These are phyloP conservation scores for Trypoxylus dichotomus DNA, from an alignment of 1,140 invertebrate genomes.

Conservation along the genomic window DNA sequence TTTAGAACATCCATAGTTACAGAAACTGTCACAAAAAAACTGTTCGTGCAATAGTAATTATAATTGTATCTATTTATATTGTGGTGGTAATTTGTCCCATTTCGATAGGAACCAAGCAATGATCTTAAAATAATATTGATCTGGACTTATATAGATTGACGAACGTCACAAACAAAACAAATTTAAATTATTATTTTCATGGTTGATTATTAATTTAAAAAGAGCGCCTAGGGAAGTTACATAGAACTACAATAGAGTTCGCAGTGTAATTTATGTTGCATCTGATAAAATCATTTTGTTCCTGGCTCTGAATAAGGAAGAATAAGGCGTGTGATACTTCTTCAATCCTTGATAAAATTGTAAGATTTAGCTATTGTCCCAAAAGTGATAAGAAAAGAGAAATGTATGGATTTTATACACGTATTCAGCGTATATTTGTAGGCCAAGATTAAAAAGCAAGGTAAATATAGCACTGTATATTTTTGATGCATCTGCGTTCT, in stretches of 20 bases:
- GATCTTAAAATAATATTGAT: too few relatives aligned
- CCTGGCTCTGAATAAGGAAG: slow-evolving; percentile 29
- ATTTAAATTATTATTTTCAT: too few relatives aligned
- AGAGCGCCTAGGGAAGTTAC: background rate
- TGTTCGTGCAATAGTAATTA: too few relatives aligned
- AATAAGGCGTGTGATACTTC: slow-evolving; percentile 29
- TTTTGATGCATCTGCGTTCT: background rate
- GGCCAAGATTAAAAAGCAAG: slow-evolving; percentile 24
- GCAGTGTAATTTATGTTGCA: background rate
- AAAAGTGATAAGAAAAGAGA: slow-evolving; percentile 14
- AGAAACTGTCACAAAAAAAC: too few relatives aligned
- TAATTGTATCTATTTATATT: too few relatives aligned
- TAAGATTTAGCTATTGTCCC: slow-evolving; percentile 21
- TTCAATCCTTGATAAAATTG: slow-evolving; percentile 15
- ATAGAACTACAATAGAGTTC: slow-evolving; percentile 24
- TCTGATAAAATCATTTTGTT: slow-evolving; percentile 30
- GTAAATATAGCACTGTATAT: slow-evolving; percentile 27
- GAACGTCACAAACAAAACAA: too few relatives aligned
- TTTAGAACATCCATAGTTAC: too few relatives aligned
- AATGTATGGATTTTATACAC: slow-evolving; percentile 27
- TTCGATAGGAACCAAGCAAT: too few relatives aligned
- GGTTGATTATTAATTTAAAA: background rate
- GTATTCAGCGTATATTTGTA: slow-evolving; percentile 7
- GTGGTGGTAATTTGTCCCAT: too few relatives aligned
- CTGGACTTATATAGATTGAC: too few relatives aligned